A percentile compares a stretch with the other conserved stretches of the same genome.
These are phyloP conservation scores for Apantesis nais DNA, from an alignment of 2,888 invertebrate genomes.

Conservation along the genomic window DNA sequence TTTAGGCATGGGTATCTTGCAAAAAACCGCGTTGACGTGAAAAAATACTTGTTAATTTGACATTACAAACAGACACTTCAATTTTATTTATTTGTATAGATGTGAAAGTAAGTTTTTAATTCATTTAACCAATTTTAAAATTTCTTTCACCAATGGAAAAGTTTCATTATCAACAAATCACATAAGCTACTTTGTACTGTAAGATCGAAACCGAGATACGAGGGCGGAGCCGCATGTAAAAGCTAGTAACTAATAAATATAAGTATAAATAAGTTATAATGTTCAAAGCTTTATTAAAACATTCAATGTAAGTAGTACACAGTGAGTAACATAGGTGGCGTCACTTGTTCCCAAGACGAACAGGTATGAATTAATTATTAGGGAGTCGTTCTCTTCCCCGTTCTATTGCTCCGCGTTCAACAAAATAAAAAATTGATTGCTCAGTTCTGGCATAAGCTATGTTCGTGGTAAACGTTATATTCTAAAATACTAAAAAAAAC, in stretches of 20 bases:
- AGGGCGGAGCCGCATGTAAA: no score
- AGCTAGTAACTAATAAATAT: background rate
- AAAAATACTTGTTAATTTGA: no score
- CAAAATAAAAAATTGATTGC: slow-evolving; percentile 22
- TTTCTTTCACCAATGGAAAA: no score
- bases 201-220: no score
- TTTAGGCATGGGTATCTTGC: no score
- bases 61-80: no score
- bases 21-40: no score
- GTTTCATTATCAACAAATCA: no score
- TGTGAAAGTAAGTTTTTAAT: no score
- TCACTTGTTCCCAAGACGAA: slow-evolving; percentile 16
- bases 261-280: background rate
- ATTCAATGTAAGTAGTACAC: slow-evolving; percentile 6
- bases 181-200: no score
- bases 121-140: no score
- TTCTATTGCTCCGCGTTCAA: slow-evolving; percentile 11
- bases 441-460: slow-evolving; percentile 10
- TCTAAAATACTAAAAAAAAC: background rate
- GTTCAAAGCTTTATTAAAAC: background rate
- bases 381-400: slow-evolving; percentile 4
- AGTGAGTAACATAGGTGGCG: slow-evolving; percentile 18
- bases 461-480: slow-evolving; percentile 1
- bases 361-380: slow-evolving; percentile 24
- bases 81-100: no score